A percentile compares a stretch with the other conserved stretches of the same genome.
Evolutionary conservation across 2,888 invertebrate species (phyloP).

Genomic region (Andrena trimmerana): DNA sequence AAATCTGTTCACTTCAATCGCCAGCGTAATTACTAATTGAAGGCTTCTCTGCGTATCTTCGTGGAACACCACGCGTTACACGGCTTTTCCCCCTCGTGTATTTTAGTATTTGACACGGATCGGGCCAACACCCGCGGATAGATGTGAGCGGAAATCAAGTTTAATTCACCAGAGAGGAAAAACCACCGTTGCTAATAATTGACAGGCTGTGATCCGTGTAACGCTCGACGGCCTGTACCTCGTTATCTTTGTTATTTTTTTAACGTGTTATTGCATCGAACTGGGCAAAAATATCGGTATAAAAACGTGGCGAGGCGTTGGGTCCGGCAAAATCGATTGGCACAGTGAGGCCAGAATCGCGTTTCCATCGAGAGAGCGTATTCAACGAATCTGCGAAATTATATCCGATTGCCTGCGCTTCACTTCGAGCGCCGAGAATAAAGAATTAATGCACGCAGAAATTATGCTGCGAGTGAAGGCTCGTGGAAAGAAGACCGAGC

Average conservation of each 20-base stretch:
- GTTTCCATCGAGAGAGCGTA: conserved; percentile 8
- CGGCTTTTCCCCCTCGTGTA: neutral
- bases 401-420: conserved; percentile 43
- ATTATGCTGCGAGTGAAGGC: conserved; percentile 26
- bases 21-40: conserved; percentile 9
- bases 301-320: conserved; percentile 7
- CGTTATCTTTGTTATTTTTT: conserved; percentile 24
- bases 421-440: conserved; percentile 52
- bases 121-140: neutral
- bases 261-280: neutral
- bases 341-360: neutral
- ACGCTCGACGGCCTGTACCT: neutral
- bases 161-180: conserved; percentile 6
- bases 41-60: neutral
- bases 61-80: neutral
- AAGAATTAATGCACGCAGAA: conserved; percentile 68
- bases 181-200: conserved; percentile 12
- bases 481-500: conserved; percentile 1
- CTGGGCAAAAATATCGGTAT: neutral
- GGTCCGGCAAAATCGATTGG: conserved; percentile 31
- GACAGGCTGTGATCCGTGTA: conserved; percentile 20
- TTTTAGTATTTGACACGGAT: neutral
- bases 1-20: neutral
- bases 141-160: conserved; percentile 21
- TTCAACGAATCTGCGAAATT: conserved; percentile 54